These are phyloP conservation scores for Brachymystax lenok DNA, from an alignment of 2,797 vertebrate species.

Conservation along the genomic window DNA sequence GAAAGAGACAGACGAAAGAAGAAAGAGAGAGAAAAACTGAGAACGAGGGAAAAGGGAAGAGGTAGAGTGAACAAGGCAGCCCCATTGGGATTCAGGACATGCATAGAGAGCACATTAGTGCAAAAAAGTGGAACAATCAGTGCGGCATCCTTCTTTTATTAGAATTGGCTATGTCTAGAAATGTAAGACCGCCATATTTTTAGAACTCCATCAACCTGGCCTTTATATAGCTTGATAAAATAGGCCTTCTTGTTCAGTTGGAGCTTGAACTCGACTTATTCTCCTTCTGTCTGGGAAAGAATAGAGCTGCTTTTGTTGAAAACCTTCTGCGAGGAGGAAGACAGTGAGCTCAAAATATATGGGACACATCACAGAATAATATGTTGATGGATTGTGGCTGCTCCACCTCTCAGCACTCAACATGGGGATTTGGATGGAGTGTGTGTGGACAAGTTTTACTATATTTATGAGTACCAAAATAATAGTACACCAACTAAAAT, in stretches of 20 bases:
- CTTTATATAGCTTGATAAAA: slow-evolving; percentile 77
- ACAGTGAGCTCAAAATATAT: slow-evolving; percentile 53
- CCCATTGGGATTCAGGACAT: slow-evolving; percentile 63
- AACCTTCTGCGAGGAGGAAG: slow-evolving; percentile 45
- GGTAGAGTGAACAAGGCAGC: slow-evolving; percentile 36
- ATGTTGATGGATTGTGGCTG: slow-evolving; percentile 70
- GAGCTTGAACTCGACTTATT: slow-evolving; percentile 60
- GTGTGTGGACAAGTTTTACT: no score
- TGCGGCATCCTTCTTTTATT: slow-evolving; percentile 66
- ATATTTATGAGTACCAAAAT: no score
- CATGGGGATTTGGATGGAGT: no score
- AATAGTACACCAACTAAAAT: no score
- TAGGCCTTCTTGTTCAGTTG: slow-evolving; percentile 67
- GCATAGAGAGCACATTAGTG: slow-evolving; percentile 44
- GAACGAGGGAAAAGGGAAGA: slow-evolving; percentile 19
- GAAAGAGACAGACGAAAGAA: slow-evolving; percentile 26
- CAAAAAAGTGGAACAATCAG: slow-evolving; percentile 70
- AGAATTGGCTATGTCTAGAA: slow-evolving; percentile 67
- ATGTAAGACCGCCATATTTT: slow-evolving; percentile 76
- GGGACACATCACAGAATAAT: slow-evolving; percentile 53
- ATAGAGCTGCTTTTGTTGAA: slow-evolving; percentile 49
- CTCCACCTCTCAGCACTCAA: slow-evolving; percentile 17
- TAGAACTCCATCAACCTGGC: slow-evolving; percentile 77
- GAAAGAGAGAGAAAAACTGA: slow-evolving; percentile 30
- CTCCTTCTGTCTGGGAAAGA: slow-evolving; percentile 8